Evolutionary conservation across 2,797 vertebrate genomes (phyloP), one percentile per base, ranked within the genome.

Genomic region (Acropternis orthonyx): DNA sequence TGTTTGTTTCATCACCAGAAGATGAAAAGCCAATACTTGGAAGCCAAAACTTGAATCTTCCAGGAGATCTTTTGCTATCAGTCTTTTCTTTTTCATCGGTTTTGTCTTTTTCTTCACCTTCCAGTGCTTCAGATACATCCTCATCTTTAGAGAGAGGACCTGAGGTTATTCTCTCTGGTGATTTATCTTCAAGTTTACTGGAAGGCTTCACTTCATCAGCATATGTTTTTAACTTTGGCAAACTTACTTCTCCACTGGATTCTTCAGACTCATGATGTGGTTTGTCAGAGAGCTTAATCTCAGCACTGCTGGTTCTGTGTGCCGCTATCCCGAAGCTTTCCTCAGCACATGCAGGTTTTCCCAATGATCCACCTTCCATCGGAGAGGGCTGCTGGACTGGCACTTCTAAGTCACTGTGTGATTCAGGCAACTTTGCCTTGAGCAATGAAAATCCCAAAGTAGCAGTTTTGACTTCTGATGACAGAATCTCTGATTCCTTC

Each of bases 11-110:
- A 32, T 97, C 96, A 14, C 82, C 89, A 28, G 98, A 96, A 82
- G 98, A 96, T 54, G 97, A 97, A 92, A 98, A 98, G 16, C 98
- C 98, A 63, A 98, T 91, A 89, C n/a, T 98, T 27, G 98, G 98
- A 93, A 98, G 96, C 98, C 98, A 98, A 28, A 98, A 97, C 85
- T 97, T 98, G 94, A 98, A 97, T 63, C 96, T 97, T 36, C 97
- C 96, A 10, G 97, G 96, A 84, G 97, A 91, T 56, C 96, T 97
- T 84, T 96, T 98, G 39, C 73, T 95, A 27, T 96, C 97, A 6
- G 65, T n/a, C 23, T 78, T 97, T 72, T 96, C 97, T 46, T 82
- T 95, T 24, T 94, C 92, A 65, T 37, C 92, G 51, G 51, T 89
- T 63, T 68, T 58, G 17, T 41, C 88, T 59, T 82, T 34, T 61